These are phyloP conservation scores for Catamblyrhynchus diadema DNA, from an alignment of 2,797 vertebrate species.

Conservation along the genomic window DNA sequence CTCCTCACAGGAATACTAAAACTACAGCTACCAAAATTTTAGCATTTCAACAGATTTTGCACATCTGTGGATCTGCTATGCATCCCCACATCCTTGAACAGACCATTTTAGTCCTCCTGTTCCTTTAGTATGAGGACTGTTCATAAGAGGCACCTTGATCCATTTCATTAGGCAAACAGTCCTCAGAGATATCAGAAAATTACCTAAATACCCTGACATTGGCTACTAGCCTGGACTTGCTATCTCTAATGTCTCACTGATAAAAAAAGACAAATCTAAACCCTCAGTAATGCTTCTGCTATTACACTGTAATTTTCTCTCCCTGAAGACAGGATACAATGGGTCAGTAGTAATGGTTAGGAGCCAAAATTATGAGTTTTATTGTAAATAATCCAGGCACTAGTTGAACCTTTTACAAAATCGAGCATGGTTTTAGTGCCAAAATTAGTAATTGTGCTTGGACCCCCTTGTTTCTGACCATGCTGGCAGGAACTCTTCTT, in stretches of 20 bases:
- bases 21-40: not conserved
- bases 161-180: not conserved
- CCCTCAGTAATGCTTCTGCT: not conserved
- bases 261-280: not conserved
- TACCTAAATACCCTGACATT: not conserved
- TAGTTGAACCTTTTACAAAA: not conserved
- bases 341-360: not conserved
- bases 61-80: not conserved
- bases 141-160: not conserved
- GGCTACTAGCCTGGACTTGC: not conserved
- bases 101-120: not conserved
- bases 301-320: not conserved
- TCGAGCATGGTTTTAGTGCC: accelerated
- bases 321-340: not conserved
- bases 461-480: not conserved
- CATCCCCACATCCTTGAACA: not conserved
- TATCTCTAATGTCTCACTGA: not conserved
- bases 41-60: not conserved
- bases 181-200: not conserved
- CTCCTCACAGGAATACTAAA: not conserved
- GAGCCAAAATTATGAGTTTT: not conserved
- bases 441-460: not conserved
- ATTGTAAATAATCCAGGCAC: not conserved
- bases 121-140: not conserved
- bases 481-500: not conserved